phyloP scores from a whole-genome alignment of 2,797 vertebrate species.

The Eremophila alpestris region DNA sequence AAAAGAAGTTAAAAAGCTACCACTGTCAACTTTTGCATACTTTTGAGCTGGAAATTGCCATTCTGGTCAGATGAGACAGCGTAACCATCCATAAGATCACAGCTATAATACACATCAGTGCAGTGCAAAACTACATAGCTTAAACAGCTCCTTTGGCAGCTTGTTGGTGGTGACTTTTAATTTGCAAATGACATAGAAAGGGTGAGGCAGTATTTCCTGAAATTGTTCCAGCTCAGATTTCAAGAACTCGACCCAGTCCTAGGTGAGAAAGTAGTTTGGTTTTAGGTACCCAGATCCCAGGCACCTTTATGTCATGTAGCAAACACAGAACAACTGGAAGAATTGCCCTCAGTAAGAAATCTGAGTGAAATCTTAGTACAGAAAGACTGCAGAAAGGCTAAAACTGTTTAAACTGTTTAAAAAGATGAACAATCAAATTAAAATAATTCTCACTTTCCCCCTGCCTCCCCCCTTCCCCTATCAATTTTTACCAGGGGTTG shows the following conservation, averaged over 20 bases:
- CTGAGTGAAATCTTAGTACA: not conserved
- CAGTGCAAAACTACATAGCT: not conserved
- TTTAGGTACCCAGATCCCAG: not conserved
- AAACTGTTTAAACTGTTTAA: not conserved
- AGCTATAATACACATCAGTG: not conserved
- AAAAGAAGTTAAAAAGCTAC: not conserved
- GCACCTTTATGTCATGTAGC: not conserved
- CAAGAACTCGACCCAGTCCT: not conserved
- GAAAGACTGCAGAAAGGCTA: not conserved
- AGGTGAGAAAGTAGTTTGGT: not conserved
- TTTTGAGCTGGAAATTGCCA: not conserved
- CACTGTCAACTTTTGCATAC: not conserved
- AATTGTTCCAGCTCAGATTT: not conserved
- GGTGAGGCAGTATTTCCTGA: not conserved
- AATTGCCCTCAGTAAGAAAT: not conserved
- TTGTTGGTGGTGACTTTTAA: not conserved
- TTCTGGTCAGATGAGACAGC: not conserved
- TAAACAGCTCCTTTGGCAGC: not conserved
- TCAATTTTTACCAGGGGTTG: not conserved
- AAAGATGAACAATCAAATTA: not conserved
- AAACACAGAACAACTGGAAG: not conserved
- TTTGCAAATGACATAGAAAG: not conserved
- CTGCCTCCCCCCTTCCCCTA: too few relatives aligned
- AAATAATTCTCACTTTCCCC: not conserved
- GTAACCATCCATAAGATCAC: not conserved